Evolutionary conservation across 2,797 vertebrate genomes (phyloP), one percentile per base, ranked within the genome.

Genomic region (Falco concolor): DNA sequence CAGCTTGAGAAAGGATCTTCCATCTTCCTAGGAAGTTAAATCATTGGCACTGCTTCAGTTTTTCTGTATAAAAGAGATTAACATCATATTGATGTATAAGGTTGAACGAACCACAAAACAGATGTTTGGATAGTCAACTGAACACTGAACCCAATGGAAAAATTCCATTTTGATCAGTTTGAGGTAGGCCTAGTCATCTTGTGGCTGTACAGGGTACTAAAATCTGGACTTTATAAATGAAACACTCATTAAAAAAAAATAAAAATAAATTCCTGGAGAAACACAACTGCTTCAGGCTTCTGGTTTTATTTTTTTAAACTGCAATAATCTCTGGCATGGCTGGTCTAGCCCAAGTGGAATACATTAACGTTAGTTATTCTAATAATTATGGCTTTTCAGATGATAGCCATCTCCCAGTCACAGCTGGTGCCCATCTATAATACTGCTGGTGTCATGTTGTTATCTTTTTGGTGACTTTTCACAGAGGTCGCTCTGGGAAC

Each of bases 41-140:
- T 74, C 59, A 56, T 69, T 96, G 90, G 90, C 93, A 49, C 40
- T 38, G 44, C 38, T 95, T 96, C 93, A 94, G 61, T n/a, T 88
- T 95, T 96, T 97, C 92, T 96, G 93, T 92, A 88, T 92, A 84
- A 95, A 96, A 84, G 82, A 96, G 92, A 95, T 95, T 93, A 96
- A 94, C 84, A 95, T 94, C 84, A 72, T 93, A 94, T 87, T 97
- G 96, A 97, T 54, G 9, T 95, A 75, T 95, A 95, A 93, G 93
- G 88, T 85, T 93, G 96, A 90, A 90, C 0, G 47, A 96, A 90
- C 94, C 94, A 95, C 92, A 87, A 93, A 97, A 92, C 96, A 97
- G 96, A 96, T 97, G 96, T 95, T 95, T 96, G 94, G 94, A 93
- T 84, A 93, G 87, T 87, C 91, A 91, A 22, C 85, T 75, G 77